Conservation (phyloP, 2,888 invertebrate species). For the Volucella zonaria region DNA sequence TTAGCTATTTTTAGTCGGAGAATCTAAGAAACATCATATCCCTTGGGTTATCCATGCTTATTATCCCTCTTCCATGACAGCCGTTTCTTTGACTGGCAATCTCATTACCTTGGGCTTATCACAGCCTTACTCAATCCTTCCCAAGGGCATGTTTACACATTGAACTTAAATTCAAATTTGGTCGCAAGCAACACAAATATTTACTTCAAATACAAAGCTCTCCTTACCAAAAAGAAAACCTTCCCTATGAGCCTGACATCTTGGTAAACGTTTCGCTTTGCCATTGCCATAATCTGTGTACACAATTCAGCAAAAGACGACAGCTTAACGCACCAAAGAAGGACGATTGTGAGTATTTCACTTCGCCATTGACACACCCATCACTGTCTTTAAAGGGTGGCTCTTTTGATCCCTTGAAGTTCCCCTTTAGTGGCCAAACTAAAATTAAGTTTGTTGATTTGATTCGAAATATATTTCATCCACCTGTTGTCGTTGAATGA, state of each 20-base stretch:
- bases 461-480: constrained; percentile 26
- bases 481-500: constrained; percentile 25
- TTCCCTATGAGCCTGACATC: background rate
- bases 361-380: background rate
- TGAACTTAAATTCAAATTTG: constrained; percentile 29
- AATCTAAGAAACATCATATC: no score
- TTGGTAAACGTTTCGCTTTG: background rate
- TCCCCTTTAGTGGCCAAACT: constrained; percentile 4
- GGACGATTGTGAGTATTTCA: constrained; percentile 40
- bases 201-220: background rate
- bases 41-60: no score
- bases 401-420: background rate
- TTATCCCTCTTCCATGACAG: no score
- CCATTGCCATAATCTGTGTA: constrained; percentile 22
- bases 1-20: no score
- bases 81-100: no score
- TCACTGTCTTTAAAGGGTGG: background rate
- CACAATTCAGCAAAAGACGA: constrained; percentile 34
- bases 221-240: background rate
- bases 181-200: constrained; percentile 22
- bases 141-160: constrained; percentile 21
- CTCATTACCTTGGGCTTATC: no score
- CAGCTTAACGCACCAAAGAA: constrained; percentile 42
- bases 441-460: constrained; percentile 56
- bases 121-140: background rate